Base-by-base conservation (phyloP, 2,888 invertebrate species). In the Erpobdella octoculata region DNA sequence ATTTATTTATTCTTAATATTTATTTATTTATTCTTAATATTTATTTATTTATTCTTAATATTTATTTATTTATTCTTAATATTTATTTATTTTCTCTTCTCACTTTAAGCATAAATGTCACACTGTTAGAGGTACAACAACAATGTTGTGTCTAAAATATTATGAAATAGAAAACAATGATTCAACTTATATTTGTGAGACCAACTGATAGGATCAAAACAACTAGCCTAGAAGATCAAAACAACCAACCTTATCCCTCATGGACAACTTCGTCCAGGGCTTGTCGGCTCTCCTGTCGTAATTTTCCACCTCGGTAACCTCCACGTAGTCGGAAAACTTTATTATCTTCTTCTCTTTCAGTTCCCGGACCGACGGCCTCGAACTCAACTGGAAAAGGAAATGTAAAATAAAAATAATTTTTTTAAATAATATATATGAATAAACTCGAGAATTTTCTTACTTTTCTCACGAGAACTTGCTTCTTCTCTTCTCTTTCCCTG, bases 341-440 rank as follows among this genome's bases (percentile, higher is more conserved):
- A 98, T 98, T 82, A 98, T 98, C 88, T 97, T 97, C 85, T 96
- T 92, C 84, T 98, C 96, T 81, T 94, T 95, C 75, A 98, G 87
- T 85, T 98, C 97, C 81, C 96, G 95, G 78, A 98, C 94, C 46
- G 97, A 97, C 76, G 98, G 97, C 71, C 98, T 90, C 87, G 97
- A 97, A 85, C 96, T 96, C 72, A 76, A 53, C 77, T 76, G 72
- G 59, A 70, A 70, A 58, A 31, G 3, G 53, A 6, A n/a, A n/a
- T n/a, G n/a, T n/a, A n/a, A n/a, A n/a, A n/a, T n/a, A n/a, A n/a
- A n/a, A n/a, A n/a, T n/a, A n/a, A n/a, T n/a, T n/a, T n/a, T n/a
- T n/a, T n/a, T n/a, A n/a, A n/a, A n/a, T n/a, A n/a, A n/a, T n/a
- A n/a, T n/a, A n/a, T n/a, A n/a, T n/a, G n/a, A n/a, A n/a, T n/a